A percentile compares a stretch with the other conserved stretches of the same genome.
Evolutionary conservation across 2,888 invertebrate species (phyloP).

Genomic region (Drosophila imparisetae): DNA sequence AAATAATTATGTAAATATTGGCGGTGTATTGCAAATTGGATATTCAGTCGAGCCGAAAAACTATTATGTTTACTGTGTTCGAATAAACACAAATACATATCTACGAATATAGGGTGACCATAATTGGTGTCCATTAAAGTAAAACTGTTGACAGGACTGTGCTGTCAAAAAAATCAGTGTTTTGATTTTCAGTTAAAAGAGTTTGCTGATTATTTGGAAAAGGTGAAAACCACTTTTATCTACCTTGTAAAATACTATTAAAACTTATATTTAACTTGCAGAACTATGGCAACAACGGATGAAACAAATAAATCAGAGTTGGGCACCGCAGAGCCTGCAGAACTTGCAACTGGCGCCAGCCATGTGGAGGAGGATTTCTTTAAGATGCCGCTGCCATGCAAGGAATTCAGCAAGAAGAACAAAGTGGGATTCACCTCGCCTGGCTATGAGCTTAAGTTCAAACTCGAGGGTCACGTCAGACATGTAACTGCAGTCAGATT

Average conservation of each 20-base stretch:
- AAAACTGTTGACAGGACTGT: background rate
- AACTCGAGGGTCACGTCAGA: conserved; percentile 98
- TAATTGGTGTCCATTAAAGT: background rate
- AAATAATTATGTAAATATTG: background rate
- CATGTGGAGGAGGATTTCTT: conserved; percentile 30
- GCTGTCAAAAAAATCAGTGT: background rate
- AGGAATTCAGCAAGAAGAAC: background rate
- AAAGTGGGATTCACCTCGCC: conserved; percentile 85
- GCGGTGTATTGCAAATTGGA: background rate
- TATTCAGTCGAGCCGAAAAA: background rate
- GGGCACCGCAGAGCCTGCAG: conserved; percentile 1
- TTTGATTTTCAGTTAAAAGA: background rate
- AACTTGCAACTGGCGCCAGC: background rate
- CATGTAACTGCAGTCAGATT: conserved; percentile 99
- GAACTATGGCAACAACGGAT: conserved; percentile 7
- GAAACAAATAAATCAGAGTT: background rate
- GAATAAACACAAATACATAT: background rate
- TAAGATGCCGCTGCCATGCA: conserved; percentile 37
- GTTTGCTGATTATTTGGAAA: background rate
- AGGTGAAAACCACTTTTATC: background rate
- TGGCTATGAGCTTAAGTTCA: conserved; percentile 96
- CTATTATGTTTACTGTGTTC: background rate
- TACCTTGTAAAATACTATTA: background rate
- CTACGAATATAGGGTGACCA: background rate
- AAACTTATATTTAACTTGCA: background rate